These are phyloP conservation scores for Pseudachorutes palmiensis DNA, from an alignment of 1,140 invertebrate genomes.

Conservation along the genomic window DNA sequence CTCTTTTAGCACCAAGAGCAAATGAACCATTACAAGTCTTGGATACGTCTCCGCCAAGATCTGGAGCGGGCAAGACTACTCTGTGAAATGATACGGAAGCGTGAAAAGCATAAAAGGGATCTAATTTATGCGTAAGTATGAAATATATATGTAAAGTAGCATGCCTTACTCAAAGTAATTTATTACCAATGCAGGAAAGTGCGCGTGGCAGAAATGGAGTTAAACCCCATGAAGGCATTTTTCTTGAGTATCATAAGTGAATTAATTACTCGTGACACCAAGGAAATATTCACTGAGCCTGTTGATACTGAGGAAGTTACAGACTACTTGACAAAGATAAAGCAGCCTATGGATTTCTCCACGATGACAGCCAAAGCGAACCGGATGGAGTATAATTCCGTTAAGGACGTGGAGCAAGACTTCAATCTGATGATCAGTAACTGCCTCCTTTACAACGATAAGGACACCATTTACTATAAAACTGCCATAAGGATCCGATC, in stretches of 20 bases:
- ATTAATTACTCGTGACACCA: conserved; percentile 68
- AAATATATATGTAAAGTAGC: too few species aligned
- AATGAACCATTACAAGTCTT: conserved; percentile 68
- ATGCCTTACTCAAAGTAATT: neutral
- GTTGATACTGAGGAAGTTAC: conserved; percentile 84
- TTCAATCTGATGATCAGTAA: conserved; percentile 91
- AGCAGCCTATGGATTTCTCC: conserved; percentile 90
- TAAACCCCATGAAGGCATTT: conserved; percentile 72
- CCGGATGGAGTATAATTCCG: conserved; percentile 61
- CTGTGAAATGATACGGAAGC: conserved; percentile 87
- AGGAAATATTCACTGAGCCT: conserved; percentile 85
- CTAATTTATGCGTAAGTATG: conserved; percentile 59
- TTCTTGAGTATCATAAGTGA: conserved; percentile 65
- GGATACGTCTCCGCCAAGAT: conserved; percentile 89
- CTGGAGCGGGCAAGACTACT: conserved; percentile 84
- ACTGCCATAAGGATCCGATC: conserved; percentile 80
- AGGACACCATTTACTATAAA: conserved; percentile 72
- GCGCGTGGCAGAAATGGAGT: conserved; percentile 15
- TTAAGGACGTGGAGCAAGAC: conserved; percentile 76
- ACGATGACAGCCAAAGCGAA: conserved; percentile 81
- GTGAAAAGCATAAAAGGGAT: conserved; percentile 89
- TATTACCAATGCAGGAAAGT: neutral
- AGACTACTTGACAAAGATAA: conserved; percentile 85
- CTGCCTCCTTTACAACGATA: conserved; percentile 88
- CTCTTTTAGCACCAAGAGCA: neutral